A percentile compares a stretch with the other conserved stretches of the same genome.
Evolutionary conservation across 2,797 vertebrate genomes (phyloP).

Genomic region (Microctenopoma lineatum): DNA sequence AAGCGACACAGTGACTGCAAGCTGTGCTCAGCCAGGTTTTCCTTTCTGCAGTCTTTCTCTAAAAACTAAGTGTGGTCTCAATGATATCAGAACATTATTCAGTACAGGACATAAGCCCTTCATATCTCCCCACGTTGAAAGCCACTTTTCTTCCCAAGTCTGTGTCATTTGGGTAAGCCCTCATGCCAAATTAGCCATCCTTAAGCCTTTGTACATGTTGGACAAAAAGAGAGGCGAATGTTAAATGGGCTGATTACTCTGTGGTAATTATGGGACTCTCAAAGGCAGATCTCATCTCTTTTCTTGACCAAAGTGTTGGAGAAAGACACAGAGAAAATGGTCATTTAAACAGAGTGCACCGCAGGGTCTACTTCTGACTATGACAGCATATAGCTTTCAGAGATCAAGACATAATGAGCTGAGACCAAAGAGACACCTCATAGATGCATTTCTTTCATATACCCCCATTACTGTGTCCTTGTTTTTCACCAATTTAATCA

Average conservation of each 20-base stretch:
- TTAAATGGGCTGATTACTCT: conserved; percentile 79
- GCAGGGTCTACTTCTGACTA: conserved; percentile 22
- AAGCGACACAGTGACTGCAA: conserved; percentile 57
- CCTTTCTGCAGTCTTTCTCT: conserved; percentile 45
- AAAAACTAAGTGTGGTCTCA: conserved; percentile 69
- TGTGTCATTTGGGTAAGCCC: conserved; percentile 66
- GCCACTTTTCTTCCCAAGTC: conserved; percentile 69
- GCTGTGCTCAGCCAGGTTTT: conserved; percentile 61
- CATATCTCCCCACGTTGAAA: conserved; percentile 75
- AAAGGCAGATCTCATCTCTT: conserved; percentile 64
- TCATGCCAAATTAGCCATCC: conserved; percentile 80
- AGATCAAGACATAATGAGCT: conserved; percentile 65
- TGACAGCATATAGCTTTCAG: conserved; percentile 43
- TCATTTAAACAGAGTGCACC: conserved; percentile 53
- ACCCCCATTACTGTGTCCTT: conserved; percentile 42
- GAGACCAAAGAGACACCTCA: conserved; percentile 43
- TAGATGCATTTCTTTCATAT: conserved; percentile 32
- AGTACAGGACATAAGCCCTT: conserved; percentile 60
- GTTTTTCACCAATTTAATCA: conserved; percentile 61
- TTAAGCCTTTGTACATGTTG: conserved; percentile 72
- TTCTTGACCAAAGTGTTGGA: conserved; percentile 47
- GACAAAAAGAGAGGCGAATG: conserved; percentile 76
- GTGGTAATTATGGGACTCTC: conserved; percentile 76
- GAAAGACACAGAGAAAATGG: conserved; percentile 37
- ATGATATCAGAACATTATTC: conserved; percentile 85